Base-by-base conservation (phyloP, 1,140 invertebrate genomes). In the Drosophila arizonae region DNA sequence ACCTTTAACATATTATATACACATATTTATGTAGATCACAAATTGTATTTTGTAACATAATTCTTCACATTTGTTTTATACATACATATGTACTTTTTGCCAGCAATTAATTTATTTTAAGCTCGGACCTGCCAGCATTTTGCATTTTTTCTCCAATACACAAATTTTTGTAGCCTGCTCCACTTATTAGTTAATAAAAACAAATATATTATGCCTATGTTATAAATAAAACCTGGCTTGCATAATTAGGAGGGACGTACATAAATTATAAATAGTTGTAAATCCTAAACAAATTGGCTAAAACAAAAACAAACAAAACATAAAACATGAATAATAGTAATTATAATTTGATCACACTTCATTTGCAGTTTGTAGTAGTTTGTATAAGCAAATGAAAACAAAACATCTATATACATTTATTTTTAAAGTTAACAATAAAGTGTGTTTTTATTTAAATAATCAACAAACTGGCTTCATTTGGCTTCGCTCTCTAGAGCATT, bases 41-140 rank as follows among this genome's bases (percentile, higher is more conserved):
- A 72, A 58, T 64, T 70, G 24, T 67, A 33, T 76, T 63, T 72
- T 76, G 74, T 76, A 76, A 43, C 10, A 76, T 76, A 76, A 66
- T 72, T 66, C 46, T 66, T 65, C 39, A 46, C 46, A 48, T 21
- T 58, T 58, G 28, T 56, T 30, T 17, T 46, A 17, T 24, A 24
- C 2, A 8, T 15, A 17, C 13, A 17, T 24, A 24, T 24, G n/a
- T 15, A 17, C 13, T n/a, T 52, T 39, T 46, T 54, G 52, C 54
- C 52, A 39, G 21, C 62, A 62, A 62, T 24, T 67, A 65, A 55
- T 56, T 57, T 72, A 56, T 56, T 39, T 71, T 73, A 76, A 73
- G 70, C 74, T 58, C 8, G 15, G 26, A 80, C 79, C 84, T 88
- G 84, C 84, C 84, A 89, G 85, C 84, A 58, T 36, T 72, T 80